Percentiles rank a stretch among this genome's conserved stretches.
These are phyloP conservation scores for Oscheius sp. DNA, from an alignment of 2,888 invertebrate genomes.

Conservation along the genomic window DNA sequence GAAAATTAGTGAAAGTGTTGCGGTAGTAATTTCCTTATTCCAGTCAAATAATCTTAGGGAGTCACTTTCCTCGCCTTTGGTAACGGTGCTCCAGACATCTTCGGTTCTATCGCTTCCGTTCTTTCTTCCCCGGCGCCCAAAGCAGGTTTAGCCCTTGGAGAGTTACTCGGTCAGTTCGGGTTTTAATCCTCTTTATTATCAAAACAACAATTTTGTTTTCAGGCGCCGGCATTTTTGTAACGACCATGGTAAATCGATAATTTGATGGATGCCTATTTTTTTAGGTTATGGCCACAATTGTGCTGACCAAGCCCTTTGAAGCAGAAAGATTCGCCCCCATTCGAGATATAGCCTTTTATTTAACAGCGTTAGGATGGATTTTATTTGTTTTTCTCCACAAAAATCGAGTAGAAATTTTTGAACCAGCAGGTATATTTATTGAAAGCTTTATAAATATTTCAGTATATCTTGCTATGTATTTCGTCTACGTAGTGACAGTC, in stretches of 20 bases:
- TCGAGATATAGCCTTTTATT: conserved; percentile 74
- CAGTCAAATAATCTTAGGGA: background rate
- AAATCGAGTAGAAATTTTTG: conserved; percentile 73
- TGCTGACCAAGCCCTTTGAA: conserved; percentile 75
- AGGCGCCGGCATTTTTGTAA: conserved; percentile 78
- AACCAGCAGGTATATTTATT: conserved; percentile 70
- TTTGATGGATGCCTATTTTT: background rate
- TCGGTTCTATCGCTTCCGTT: conserved; percentile 76
- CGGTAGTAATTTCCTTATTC: conserved; percentile 69
- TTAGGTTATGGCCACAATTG: conserved; percentile 75
- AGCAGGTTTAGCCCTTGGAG: conserved; percentile 72
- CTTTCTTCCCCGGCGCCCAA: conserved; percentile 69
- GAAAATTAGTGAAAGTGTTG: conserved; percentile 73
- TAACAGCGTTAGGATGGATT: conserved; percentile 73
- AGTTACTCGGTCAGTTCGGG: conserved; percentile 70
- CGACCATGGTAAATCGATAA: conserved; percentile 71
- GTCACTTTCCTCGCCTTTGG: conserved; percentile 76
- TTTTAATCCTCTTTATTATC: too few relatives aligned
- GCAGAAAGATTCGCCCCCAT: conserved; percentile 71
- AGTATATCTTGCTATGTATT: conserved; percentile 73
- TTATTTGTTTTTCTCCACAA: conserved; percentile 74
- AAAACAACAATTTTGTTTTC: conserved; percentile 32
- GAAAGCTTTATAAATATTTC: conserved; percentile 27
- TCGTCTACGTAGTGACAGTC: conserved; percentile 74
- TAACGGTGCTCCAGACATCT: conserved; percentile 80